Conservation (phyloP, 2,113 vertebrate species). For the Gila orcuttii region DNA sequence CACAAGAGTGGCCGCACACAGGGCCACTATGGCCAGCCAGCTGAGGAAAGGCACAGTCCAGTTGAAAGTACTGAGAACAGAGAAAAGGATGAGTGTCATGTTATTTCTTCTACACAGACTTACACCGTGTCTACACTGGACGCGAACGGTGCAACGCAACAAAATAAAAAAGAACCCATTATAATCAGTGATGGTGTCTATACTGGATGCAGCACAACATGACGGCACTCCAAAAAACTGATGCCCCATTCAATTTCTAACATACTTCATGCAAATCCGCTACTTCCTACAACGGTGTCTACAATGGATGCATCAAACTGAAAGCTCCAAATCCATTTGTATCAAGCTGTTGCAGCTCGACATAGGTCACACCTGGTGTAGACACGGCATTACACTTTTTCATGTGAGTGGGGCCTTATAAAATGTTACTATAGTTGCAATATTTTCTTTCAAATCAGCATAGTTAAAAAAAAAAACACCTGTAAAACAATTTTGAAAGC, state of each 20-base stretch:
- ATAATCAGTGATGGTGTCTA: not conserved
- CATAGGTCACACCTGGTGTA: not conserved
- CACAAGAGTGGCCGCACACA: conserved; percentile 82
- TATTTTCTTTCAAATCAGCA: not conserved
- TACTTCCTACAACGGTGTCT: not conserved
- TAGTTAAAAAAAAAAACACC: not conserved
- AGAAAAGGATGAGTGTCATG: not conserved
- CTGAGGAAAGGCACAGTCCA: conserved; percentile 98
- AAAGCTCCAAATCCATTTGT: too few species aligned
- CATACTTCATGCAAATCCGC: not conserved
- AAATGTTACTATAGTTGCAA: not conserved
- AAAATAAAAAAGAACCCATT: not conserved
- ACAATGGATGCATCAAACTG: too few species aligned
- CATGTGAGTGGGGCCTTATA: not conserved
- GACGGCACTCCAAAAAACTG: too few species aligned
- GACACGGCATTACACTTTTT: not conserved
- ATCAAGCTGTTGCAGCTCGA: not conserved
- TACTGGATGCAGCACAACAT: not conserved
- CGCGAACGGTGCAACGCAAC: not conserved
- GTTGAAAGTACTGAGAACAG: conserved; percentile 88
- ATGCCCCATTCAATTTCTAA: not conserved
- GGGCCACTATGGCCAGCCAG: conserved; percentile 91
- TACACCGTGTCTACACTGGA: not conserved
- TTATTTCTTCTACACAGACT: not conserved
- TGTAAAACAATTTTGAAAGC: not conserved